These are phyloP conservation scores for Geococcyx californianus DNA, from an alignment of 2,113 vertebrate species.

Conservation along the genomic window DNA sequence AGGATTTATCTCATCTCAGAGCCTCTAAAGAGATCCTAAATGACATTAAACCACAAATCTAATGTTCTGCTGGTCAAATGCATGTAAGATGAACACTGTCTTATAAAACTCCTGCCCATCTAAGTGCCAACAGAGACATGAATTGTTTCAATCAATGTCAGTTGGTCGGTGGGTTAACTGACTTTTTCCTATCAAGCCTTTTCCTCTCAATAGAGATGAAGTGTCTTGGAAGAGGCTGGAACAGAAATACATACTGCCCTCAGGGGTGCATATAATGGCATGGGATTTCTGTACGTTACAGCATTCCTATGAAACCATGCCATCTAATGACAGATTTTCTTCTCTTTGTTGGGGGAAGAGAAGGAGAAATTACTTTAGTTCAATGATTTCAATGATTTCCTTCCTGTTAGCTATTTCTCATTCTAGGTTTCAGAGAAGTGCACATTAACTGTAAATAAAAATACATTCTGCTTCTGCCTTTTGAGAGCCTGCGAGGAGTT, in stretches of 20 bases:
- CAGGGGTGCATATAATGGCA: not conserved
- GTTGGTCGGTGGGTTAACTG: not conserved
- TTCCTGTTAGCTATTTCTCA: not conserved
- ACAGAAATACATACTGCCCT: conserved; percentile 24
- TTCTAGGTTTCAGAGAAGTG: not conserved
- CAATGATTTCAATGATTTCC: rapidly evolving
- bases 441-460: not conserved
- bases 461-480: not conserved
- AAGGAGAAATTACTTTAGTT: not conserved
- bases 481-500: not conserved
- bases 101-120: not conserved
- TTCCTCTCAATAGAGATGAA: not conserved
- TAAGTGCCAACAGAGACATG: not conserved
- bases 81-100: not conserved
- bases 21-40: not conserved
- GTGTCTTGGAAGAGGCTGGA: not conserved
- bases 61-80: not conserved
- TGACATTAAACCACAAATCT: not conserved
- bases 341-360: not conserved
- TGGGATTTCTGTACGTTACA: conserved; percentile 14
- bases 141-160: not conserved
- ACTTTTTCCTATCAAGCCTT: not conserved
- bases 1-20: not conserved
- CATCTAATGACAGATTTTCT: conserved; percentile 46
- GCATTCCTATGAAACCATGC: conserved; percentile 32